Percentiles rank a stretch among this genome's conserved stretches.
phyloP scores from a whole-genome alignment of 2,113 vertebrate genomes.

The Rhegmatorhina hoffmannsi region DNA sequence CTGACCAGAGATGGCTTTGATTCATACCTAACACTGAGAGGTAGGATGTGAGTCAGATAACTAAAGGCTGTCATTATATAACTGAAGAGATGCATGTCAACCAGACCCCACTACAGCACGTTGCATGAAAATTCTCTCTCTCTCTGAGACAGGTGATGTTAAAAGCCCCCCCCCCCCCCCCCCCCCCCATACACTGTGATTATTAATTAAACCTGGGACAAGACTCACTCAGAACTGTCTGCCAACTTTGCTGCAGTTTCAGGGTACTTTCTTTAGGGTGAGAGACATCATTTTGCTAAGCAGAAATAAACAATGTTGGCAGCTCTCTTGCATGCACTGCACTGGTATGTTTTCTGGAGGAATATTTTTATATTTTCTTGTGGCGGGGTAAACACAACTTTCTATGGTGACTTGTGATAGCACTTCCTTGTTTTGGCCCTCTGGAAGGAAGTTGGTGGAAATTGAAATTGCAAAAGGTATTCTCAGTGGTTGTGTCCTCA shows the following conservation, averaged over 20 bases:
- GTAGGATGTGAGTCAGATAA: not conserved
- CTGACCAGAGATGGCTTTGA: slow-evolving; percentile 25
- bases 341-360: not conserved
- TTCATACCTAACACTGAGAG: slow-evolving; percentile 15
- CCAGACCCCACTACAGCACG: not conserved
- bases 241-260: not conserved
- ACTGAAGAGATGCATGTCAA: not conserved
- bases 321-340: not conserved
- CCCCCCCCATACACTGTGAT: not conserved
- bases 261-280: not conserved
- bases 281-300: not conserved
- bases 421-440: not conserved
- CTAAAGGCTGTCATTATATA: slow-evolving; percentile 17
- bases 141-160: not conserved
- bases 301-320: not conserved
- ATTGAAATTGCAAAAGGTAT: not conserved
- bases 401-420: not conserved
- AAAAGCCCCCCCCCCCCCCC: not conserved
- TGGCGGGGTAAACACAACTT: not conserved
- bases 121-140: not conserved
- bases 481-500: not conserved
- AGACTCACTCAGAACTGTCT: not conserved
- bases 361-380: not conserved
- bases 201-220: not conserved
- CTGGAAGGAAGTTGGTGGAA: not conserved